A percentile compares a stretch with the other conserved stretches of the same genome.
Conservation (phyloP, 2,797 vertebrate species). For the Bucorvus abyssinicus region DNA sequence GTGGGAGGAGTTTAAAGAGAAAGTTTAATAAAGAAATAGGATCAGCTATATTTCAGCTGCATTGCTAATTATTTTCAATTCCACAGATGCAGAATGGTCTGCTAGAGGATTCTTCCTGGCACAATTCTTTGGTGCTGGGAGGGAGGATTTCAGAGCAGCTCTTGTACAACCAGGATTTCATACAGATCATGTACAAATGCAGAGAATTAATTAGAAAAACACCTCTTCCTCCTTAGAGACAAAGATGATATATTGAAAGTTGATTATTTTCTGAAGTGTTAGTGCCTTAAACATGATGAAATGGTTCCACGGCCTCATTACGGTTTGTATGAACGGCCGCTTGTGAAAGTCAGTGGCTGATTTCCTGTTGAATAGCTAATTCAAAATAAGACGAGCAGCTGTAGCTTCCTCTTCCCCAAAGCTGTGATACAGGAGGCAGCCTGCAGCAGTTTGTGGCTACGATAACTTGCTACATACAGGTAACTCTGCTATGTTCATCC, state of each 20-base stretch:
- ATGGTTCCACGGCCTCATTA: conserved; percentile 10
- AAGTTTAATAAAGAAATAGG: background rate
- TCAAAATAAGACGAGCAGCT: background rate
- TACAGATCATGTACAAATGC: background rate
- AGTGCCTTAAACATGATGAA: conserved; percentile 23
- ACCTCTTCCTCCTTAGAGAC: background rate
- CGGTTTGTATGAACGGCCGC: background rate
- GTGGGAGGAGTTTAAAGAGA: background rate
- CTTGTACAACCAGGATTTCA: background rate
- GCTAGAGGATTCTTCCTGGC: background rate
- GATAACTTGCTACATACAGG: background rate
- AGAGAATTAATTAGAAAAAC: background rate
- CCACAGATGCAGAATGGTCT: background rate
- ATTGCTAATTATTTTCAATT: background rate
- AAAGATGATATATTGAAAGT: background rate
- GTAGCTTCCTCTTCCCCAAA: background rate
- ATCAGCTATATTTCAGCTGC: background rate
- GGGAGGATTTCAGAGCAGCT: background rate
- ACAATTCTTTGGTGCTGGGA: background rate
- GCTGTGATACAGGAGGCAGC: background rate
- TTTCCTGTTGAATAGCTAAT: background rate
- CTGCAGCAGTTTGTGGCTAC: background rate
- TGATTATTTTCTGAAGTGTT: background rate
- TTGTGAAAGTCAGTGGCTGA: background rate
- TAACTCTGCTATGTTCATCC: background rate